Evolutionary conservation across 2,888 invertebrate genomes (phyloP).

Genomic region (Onthophagus sagittarius): DNA sequence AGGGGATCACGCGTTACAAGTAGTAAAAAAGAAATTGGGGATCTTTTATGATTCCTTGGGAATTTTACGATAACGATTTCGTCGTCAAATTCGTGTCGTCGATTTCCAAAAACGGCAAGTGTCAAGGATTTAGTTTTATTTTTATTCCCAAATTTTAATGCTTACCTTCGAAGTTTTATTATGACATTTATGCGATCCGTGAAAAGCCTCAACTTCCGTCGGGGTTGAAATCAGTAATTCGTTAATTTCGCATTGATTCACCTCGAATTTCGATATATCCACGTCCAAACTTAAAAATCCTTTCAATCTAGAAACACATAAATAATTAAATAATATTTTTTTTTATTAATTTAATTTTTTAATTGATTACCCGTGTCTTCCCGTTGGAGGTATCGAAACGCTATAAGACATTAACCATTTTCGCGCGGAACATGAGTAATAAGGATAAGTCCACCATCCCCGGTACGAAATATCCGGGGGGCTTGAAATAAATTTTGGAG

Average conservation of each 20-base stretch:
- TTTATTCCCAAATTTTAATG: background rate
- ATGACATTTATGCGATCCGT: constrained; percentile 88
- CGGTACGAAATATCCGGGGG: constrained; percentile 60
- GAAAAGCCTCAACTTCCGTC: constrained; percentile 74
- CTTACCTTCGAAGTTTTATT: constrained; percentile 73
- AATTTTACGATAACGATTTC: background rate
- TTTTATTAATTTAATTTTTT: background rate
- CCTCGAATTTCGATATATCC: constrained; percentile 73
- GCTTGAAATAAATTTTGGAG: constrained; percentile 66
- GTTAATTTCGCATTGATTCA: constrained; percentile 78
- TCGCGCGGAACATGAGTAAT: constrained; percentile 75
- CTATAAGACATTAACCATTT: constrained; percentile 86
- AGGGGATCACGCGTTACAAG: background rate
- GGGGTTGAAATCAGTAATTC: constrained; percentile 37
- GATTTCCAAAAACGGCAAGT: background rate
- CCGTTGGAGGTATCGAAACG: constrained; percentile 59
- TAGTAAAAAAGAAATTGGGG: background rate
- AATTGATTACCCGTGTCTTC: constrained; percentile 49
- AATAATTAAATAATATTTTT: no score
- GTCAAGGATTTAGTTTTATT: background rate
- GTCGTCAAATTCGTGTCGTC: background rate
- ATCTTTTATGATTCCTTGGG: background rate
- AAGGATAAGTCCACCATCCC: constrained; percentile 88
- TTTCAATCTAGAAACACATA: constrained; percentile 48
- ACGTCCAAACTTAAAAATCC: constrained; percentile 71